Evolutionary conservation across 2,797 vertebrate genomes (phyloP).

Genomic region (Oreochromis grahami): DNA sequence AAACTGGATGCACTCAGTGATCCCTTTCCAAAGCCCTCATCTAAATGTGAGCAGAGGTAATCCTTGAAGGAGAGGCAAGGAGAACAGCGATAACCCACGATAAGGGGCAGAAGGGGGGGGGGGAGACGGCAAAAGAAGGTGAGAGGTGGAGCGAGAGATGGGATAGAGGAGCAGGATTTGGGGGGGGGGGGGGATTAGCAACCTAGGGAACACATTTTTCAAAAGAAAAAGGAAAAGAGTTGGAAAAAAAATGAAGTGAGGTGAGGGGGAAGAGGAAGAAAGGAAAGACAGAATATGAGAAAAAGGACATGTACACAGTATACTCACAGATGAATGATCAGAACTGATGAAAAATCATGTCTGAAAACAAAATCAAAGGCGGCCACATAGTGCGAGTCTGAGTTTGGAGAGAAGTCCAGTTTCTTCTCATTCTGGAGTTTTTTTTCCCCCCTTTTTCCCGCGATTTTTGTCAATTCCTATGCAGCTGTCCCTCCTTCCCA

Average conservation of each 20-base stretch:
- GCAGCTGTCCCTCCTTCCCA: constrained; percentile 63
- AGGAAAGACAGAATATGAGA: not conserved
- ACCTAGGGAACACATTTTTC: constrained; percentile 45
- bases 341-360: constrained; percentile 54
- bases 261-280: not conserved
- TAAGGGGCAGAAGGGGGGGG: constrained; percentile 40
- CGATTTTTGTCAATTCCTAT: constrained; percentile 64
- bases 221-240: constrained; percentile 18
- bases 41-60: constrained; percentile 63
- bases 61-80: constrained; percentile 59
- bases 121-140: constrained; percentile 18
- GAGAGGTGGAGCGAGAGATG: constrained; percentile 44
- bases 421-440: constrained; percentile 50
- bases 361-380: constrained; percentile 38
- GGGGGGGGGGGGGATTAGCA: constrained; percentile 36
- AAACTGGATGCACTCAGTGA: constrained; percentile 55
- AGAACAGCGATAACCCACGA: constrained; percentile 50
- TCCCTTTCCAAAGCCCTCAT: constrained; percentile 54
- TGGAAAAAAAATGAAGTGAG: constrained; percentile 27
- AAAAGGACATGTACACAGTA: constrained; percentile 45
- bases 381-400: not conserved
- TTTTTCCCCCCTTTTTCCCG: constrained; percentile 52
- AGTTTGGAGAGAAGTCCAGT: constrained; percentile 39
- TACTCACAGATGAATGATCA: constrained; percentile 67
- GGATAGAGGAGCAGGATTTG: constrained; percentile 53